These are phyloP conservation scores for Luffia ferchaultella DNA, from an alignment of 2,888 invertebrate species.

Conservation along the genomic window DNA sequence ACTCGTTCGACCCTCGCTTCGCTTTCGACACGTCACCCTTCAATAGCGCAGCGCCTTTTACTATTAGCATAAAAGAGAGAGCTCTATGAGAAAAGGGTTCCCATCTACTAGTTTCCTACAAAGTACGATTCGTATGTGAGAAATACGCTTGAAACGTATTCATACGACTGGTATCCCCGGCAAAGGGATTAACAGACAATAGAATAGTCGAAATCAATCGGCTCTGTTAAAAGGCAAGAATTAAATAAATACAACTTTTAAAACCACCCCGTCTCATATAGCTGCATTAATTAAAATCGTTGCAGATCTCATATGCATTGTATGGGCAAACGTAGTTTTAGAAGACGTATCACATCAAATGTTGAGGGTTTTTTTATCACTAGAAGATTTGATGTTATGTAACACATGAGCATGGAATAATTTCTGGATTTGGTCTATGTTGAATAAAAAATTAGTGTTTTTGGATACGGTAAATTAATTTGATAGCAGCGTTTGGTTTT, in stretches of 20 bases:
- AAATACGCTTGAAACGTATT: conserved; percentile 51
- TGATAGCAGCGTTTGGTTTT: no score
- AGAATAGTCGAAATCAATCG: neutral
- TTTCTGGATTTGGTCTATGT: no score
- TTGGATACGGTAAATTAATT: no score
- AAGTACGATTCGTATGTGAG: conserved; percentile 40
- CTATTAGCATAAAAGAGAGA: conserved; percentile 54
- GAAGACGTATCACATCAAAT: no score
- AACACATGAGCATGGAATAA: no score
- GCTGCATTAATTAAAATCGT: no score
- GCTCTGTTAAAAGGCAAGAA: neutral
- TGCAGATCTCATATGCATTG: no score
- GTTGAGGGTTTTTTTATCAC: no score
- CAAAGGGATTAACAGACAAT: conserved; percentile 61
- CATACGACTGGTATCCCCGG: conserved; percentile 49
- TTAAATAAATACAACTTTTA: neutral
- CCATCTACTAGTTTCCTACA: conserved; percentile 63
- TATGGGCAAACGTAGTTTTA: no score
- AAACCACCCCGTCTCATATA: no score
- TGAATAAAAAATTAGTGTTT: no score
- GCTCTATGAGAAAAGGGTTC: conserved; percentile 65
- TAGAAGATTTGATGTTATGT: no score
- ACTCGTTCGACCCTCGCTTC: conserved; percentile 37
- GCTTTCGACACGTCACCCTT: conserved; percentile 36
- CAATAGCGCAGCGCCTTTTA: conserved; percentile 54